phyloP scores from a whole-genome alignment of 2,797 vertebrate species.

The Myotis vivesi region DNA sequence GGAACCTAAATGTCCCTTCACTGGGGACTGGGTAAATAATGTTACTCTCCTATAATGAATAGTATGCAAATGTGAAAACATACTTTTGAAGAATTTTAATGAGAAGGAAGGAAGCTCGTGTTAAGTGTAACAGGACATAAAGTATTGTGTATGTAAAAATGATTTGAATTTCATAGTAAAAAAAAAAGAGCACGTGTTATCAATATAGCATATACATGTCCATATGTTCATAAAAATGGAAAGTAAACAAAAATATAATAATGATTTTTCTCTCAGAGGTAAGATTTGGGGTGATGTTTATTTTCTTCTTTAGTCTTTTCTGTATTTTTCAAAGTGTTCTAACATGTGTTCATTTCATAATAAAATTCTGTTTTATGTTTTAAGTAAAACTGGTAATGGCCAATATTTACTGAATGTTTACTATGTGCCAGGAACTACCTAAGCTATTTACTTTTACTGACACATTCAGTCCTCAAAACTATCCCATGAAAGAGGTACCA shows the following conservation, averaged over 20 bases:
- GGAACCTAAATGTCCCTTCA: not conserved
- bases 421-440: not conserved
- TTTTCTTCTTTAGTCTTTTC: not conserved
- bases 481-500: not conserved
- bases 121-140: not conserved
- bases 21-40: not conserved
- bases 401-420: not conserved
- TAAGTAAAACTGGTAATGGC: not conserved
- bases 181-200: not conserved
- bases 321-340: slow-evolving; percentile 18
- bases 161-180: not conserved
- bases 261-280: not conserved
- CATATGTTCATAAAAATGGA: not conserved
- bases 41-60: not conserved
- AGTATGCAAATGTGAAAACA: not conserved
- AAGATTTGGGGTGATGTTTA: not conserved
- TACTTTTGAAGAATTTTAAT: not conserved
- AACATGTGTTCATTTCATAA: not conserved
- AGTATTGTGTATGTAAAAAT: not conserved
- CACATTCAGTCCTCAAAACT: not conserved
- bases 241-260: not conserved
- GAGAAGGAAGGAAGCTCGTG: not conserved
- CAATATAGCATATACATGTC: not conserved
- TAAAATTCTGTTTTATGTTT: slow-evolving; percentile 3
- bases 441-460: slow-evolving; percentile 2